Conservation (phyloP, 2,797 vertebrate species). For the Notamacropus eugenii region DNA sequence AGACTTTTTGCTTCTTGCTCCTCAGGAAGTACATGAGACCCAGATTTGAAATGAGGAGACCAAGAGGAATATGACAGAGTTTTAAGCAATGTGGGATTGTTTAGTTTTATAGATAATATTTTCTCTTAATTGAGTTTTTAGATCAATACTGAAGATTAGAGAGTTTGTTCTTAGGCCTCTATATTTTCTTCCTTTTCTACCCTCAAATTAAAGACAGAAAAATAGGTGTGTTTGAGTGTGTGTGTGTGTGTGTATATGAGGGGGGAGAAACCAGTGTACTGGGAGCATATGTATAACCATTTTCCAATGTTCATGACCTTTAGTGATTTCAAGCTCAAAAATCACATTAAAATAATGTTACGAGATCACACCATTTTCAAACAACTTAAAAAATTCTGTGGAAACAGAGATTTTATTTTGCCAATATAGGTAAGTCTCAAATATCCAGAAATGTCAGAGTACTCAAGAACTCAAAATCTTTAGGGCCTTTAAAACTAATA, state of each 20-base stretch:
- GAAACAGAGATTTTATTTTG: slow-evolving; percentile 43
- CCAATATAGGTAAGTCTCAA: slow-evolving; percentile 14
- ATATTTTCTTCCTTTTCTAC: slow-evolving; percentile 43
- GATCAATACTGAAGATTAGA: slow-evolving; percentile 46
- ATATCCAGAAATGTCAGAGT: slow-evolving; percentile 52
- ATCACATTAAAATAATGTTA: neutral
- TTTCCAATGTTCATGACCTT: slow-evolving; percentile 32
- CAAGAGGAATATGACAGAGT: slow-evolving; percentile 30
- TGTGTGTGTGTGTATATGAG: neutral
- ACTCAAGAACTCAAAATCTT: slow-evolving; percentile 51
- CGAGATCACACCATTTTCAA: neutral
- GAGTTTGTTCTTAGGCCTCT: neutral
- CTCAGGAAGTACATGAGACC: slow-evolving; percentile 17
- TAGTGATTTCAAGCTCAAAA: neutral
- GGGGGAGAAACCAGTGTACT: neutral
- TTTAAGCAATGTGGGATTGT: slow-evolving; percentile 33
- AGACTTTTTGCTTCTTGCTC: neutral
- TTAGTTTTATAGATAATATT: slow-evolving; percentile 48
- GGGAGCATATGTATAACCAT: neutral
- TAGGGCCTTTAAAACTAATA: slow-evolving; percentile 67
- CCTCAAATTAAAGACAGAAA: slow-evolving; percentile 10
- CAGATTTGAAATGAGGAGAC: slow-evolving; percentile 47
- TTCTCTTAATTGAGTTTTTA: slow-evolving; percentile 46
- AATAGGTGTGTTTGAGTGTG: neutral
- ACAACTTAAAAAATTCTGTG: slow-evolving; percentile 42